These are phyloP conservation scores for Stegana nigrithorax DNA, from an alignment of 2,888 invertebrate genomes.

Conservation along the genomic window DNA sequence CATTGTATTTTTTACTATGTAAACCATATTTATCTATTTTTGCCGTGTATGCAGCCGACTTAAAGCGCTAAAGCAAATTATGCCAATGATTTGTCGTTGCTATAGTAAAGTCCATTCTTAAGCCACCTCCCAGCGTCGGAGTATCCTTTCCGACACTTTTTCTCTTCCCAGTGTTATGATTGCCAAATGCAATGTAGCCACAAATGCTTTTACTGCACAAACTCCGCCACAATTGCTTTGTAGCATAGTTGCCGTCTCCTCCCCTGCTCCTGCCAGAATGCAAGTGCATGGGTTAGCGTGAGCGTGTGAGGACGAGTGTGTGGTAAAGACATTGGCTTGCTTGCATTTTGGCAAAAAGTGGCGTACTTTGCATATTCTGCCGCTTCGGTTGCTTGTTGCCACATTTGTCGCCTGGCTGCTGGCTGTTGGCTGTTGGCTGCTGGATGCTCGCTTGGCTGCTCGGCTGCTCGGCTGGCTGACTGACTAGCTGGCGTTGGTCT, in stretches of 20 bases:
- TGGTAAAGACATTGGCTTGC: background rate
- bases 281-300: too few species aligned
- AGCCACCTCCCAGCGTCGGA: background rate
- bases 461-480: background rate
- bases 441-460: background rate
- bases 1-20: too few species aligned
- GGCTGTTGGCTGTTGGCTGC: too few species aligned
- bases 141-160: background rate
- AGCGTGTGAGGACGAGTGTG: too few species aligned
- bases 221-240: background rate
- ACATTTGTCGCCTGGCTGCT: conserved; percentile 8
- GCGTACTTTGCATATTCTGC: conserved; percentile 7
- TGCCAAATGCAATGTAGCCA: background rate
- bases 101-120: too few species aligned
- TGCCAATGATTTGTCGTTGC: conserved; percentile 55
- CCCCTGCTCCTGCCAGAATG: too few species aligned
- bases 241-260: too few species aligned
- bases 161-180: background rate
- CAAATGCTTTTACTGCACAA: background rate
- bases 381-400: background rate
- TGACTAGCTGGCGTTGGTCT: conserved; percentile 49
- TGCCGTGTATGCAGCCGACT: too few species aligned
- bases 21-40: too few species aligned
- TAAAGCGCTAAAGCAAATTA: conserved; percentile 47
- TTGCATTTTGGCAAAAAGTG: conserved; percentile 6